phyloP scores from a whole-genome alignment of 2,113 vertebrate genomes.

The Scomber japonicus region DNA sequence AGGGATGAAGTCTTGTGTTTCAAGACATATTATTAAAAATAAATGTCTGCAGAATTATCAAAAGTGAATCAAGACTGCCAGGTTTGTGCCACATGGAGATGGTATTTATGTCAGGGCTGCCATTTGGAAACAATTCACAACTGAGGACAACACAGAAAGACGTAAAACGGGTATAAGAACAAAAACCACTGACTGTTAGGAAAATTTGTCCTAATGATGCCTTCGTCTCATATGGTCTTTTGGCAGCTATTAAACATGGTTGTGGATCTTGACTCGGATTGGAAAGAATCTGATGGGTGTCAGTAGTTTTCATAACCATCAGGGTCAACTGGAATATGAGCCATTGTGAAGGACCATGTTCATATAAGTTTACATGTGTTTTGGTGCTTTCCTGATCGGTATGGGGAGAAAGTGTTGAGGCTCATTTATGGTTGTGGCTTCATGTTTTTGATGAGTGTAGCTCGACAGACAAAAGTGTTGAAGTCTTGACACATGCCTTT shows the following conservation, averaged over 20 bases:
- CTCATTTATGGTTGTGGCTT: too few species aligned
- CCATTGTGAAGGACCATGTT: neutral
- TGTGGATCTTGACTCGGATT: neutral
- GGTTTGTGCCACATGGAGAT: conserved; percentile 30
- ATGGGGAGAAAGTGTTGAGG: neutral
- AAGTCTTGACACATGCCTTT: too few species aligned
- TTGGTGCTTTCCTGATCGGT: neutral
- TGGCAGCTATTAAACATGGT: neutral
- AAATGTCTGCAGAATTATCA: conserved; percentile 34
- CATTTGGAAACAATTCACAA: neutral
- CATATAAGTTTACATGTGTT: neutral
- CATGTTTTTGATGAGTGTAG: too few species aligned
- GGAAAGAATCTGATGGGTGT: neutral
- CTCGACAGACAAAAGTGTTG: too few species aligned
- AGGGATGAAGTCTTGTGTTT: conserved; percentile 28
- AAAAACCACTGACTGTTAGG: too few species aligned
- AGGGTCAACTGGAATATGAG: neutral
- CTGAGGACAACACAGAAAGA: too few species aligned
- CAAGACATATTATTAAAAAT: conserved; percentile 18
- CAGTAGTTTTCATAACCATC: neutral
- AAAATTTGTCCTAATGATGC: neutral
- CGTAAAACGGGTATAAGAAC: too few species aligned
- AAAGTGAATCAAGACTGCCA: neutral
- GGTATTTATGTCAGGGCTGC: conserved; percentile 3
- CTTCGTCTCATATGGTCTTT: neutral